phyloP scores from a whole-genome alignment of 2,113 vertebrate genomes.

The Planiliza haematocheilus region DNA sequence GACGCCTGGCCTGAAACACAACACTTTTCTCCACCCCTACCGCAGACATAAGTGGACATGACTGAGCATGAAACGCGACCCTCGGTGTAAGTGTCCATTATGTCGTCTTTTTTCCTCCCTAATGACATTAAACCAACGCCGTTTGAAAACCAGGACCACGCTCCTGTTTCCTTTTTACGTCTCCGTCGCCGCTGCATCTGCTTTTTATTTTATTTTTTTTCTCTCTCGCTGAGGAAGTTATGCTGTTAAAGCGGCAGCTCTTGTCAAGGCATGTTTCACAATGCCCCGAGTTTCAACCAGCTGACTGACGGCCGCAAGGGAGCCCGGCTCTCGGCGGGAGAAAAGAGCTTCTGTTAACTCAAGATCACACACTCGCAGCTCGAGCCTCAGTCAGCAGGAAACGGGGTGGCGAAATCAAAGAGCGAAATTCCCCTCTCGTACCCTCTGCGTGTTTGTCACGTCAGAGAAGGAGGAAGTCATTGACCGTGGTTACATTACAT shows the following conservation, averaged over 20 bases:
- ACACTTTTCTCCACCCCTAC: neutral
- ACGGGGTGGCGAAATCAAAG: conserved; percentile 43
- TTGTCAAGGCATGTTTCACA: conserved; percentile 43
- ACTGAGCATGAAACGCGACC: neutral
- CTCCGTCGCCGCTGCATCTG: too few relatives aligned
- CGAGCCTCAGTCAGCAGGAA: conserved; percentile 51
- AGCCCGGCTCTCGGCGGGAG: too few relatives aligned
- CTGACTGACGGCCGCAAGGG: conserved; percentile 5
- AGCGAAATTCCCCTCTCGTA: conserved; percentile 17
- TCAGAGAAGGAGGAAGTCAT: conserved; percentile 37
- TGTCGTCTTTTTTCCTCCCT: neutral
- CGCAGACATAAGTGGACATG: conserved; percentile 1
- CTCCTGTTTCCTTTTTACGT: neutral
- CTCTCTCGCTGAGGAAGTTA: neutral
- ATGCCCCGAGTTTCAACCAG: conserved; percentile 11
- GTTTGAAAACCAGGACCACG: neutral
- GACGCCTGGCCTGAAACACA: conserved; percentile 16
- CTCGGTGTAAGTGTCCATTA: neutral
- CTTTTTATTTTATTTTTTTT: neutral
- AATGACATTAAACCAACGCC: neutral
- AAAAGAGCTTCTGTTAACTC: conserved; percentile 37
- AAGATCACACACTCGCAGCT: conserved; percentile 5
- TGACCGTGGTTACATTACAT: too few relatives aligned
- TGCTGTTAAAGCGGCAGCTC: neutral
- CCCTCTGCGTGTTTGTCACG: neutral